These are phyloP conservation scores for Trididemnum nubilum DNA, from an alignment of 23 tunicate genomes.

Conservation along the genomic window DNA sequence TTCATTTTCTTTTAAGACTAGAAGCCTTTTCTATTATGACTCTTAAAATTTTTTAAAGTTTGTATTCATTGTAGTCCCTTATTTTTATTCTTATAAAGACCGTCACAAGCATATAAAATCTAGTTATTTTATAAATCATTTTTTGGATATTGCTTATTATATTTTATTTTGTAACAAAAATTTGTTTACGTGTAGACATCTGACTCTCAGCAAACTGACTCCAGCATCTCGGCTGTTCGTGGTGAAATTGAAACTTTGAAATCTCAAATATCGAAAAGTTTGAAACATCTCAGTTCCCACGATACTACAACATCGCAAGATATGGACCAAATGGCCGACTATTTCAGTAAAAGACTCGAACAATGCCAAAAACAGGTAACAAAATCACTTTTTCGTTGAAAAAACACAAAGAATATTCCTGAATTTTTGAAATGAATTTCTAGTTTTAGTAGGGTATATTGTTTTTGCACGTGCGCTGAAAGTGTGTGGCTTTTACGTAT, in stretches of 20 bases:
- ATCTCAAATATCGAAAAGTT: constrained; percentile 70
- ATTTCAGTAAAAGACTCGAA: constrained; percentile 83
- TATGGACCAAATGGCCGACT: constrained; percentile 88
- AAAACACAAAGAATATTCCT: no score
- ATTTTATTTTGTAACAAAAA: no score
- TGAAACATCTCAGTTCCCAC: constrained; percentile 47
- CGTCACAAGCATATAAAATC: no score
- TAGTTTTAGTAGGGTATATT: not conserved
- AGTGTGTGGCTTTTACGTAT: no score
- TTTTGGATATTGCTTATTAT: no score
- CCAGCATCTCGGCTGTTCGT: constrained; percentile 62
- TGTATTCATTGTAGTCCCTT: no score
- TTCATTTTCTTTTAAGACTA: no score
- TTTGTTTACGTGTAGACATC: no score
- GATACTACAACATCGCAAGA: constrained; percentile 48
- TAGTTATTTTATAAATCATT: no score
- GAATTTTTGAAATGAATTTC: not conserved
- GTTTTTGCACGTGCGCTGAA: not conserved
- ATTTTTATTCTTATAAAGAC: no score
- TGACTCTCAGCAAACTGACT: constrained; percentile 45
- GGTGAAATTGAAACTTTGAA: constrained; percentile 88
- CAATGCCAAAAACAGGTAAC: constrained; percentile 92
- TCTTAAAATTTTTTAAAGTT: no score
- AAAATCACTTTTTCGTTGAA: not conserved
- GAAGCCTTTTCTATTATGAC: no score